A percentile compares a stretch with the other conserved stretches of the same genome.
Conservation (phyloP, 2,888 invertebrate genomes). For the Thymelicus sylvestris region DNA sequence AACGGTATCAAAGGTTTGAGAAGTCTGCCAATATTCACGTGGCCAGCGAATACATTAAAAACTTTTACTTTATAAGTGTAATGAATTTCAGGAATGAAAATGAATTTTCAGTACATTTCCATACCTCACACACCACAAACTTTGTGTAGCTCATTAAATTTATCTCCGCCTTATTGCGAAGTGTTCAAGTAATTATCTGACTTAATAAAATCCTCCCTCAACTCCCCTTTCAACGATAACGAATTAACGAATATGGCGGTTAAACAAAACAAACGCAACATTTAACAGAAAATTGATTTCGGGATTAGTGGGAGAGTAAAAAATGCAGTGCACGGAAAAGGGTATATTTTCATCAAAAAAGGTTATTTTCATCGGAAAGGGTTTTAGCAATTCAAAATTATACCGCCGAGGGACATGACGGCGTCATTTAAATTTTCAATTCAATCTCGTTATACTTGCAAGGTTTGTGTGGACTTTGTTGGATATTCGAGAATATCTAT, state of each 20-base stretch:
- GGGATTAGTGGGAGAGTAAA: conserved; percentile 26
- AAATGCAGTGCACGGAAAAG: conserved; percentile 31
- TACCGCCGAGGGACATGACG: conserved; percentile 27
- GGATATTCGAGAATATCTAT: conserved; percentile 17
- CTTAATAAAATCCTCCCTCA: not conserved
- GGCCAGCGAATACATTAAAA: no score
- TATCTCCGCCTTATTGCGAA: not conserved
- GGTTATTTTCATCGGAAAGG: conserved; percentile 29
- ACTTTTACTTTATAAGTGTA: no score
- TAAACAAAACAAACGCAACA: conserved; percentile 14
- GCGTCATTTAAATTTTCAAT: conserved; percentile 36
- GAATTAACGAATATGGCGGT: not conserved
- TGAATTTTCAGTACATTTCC: not conserved
- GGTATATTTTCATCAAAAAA: conserved; percentile 26
- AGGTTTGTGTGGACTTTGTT: conserved; percentile 20
- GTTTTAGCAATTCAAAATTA: conserved; percentile 37
- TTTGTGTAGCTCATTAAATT: conserved; percentile 6
- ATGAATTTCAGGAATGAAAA: not conserved
- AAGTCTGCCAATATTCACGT: no score
- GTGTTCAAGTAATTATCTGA: not conserved
- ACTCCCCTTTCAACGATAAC: not conserved
- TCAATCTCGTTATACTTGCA: conserved; percentile 28
- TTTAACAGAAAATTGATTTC: conserved; percentile 18
- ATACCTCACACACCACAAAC: not conserved
- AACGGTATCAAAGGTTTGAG: no score